Evolutionary conservation across 2,113 vertebrate genomes (phyloP), one percentile per base, ranked within the genome.

Genomic region (Labeo rohita): DNA sequence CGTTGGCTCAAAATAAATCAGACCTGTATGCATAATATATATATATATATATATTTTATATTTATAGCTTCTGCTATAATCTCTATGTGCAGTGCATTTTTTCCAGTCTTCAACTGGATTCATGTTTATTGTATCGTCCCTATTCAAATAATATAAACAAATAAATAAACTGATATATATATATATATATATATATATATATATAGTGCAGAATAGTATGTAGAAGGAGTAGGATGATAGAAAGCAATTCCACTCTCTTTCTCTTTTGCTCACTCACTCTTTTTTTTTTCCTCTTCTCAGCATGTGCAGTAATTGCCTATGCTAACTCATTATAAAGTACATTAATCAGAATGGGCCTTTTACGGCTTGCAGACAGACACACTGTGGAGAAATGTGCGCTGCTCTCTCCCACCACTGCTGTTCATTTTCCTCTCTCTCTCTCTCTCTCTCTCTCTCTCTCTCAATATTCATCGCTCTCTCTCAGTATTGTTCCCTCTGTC

Each of bases 321-420:
- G 83, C 81, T 85, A 88, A 87, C 87, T 75, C 89, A 70, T 86
- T 83, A 84, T 79, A 85, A 73, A 84, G 85, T 66, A 79, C 85
- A 87, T 87, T 87, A 70, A 87, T 88, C 87, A 88, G 83, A 85
- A 80, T 70, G 61, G 72, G 78, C 63, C 56, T 74, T 86, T 80
- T 78, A 72, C 73, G 6, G 63, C 77, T 50, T 21, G 21, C 34
- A 61, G 79, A 86, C 87, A 59, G 50, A 39, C 80, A 83, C 86
- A 52, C 54, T 45, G 76, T 87, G 80, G 36, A 63, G 86, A 79
- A 65, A 65, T 72, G 43, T 36, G 80, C 15, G 45, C 28, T 16
- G 59, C 54, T 23, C 66, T 65, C 77, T 56, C 13, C 63, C 66
- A 63, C 72, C 50, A 72, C 54, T 59, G 28, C 70, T 70, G 49